Conservation (phyloP, 2,797 vertebrate species). For the Phrynocephalus forsythii region DNA sequence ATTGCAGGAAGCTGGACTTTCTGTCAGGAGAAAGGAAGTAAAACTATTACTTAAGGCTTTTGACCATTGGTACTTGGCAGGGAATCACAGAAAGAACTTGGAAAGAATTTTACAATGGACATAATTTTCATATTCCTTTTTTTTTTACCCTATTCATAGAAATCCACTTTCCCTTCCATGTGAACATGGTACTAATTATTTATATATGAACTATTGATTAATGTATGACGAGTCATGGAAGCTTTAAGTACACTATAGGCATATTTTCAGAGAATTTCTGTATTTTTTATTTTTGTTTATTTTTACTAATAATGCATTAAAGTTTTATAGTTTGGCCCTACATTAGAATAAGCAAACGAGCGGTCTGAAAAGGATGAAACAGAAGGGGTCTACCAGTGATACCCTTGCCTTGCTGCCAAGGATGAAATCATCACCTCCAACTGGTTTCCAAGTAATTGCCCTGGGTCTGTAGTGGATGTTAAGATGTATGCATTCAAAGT, state of each 20-base stretch:
- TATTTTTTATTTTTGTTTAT: slow-evolving; percentile 31
- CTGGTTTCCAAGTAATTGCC: not conserved
- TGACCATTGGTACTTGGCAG: slow-evolving; percentile 49
- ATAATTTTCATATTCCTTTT: slow-evolving; percentile 59
- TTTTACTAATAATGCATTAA: slow-evolving; percentile 56
- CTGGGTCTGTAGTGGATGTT: not conserved
- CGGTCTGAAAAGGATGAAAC: not conserved
- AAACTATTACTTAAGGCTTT: slow-evolving; percentile 43
- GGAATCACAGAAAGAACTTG: slow-evolving; percentile 46
- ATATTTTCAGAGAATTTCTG: slow-evolving; percentile 60
- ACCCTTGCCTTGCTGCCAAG: not conserved
- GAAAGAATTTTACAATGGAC: slow-evolving; percentile 26
- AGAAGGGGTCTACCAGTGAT: fast-evolving
- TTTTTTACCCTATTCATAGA: slow-evolving; percentile 62
- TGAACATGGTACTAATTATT: slow-evolving; percentile 68
- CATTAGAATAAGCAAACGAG: slow-evolving; percentile 46
- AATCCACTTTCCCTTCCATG: slow-evolving; percentile 67
- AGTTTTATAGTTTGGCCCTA: slow-evolving; percentile 44
- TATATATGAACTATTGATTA: slow-evolving; percentile 71
- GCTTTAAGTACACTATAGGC: slow-evolving; percentile 48
- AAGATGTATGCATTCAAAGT: not conserved
- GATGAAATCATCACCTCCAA: fast-evolving
- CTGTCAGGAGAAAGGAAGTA: not conserved
- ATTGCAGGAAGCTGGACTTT: too few species aligned
- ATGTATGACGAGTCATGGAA: slow-evolving; percentile 66